A percentile compares a stretch with the other conserved stretches of the same genome.
phyloP scores from a whole-genome alignment of 2,888 invertebrate species.

The Eupeodes latifasciatus region DNA sequence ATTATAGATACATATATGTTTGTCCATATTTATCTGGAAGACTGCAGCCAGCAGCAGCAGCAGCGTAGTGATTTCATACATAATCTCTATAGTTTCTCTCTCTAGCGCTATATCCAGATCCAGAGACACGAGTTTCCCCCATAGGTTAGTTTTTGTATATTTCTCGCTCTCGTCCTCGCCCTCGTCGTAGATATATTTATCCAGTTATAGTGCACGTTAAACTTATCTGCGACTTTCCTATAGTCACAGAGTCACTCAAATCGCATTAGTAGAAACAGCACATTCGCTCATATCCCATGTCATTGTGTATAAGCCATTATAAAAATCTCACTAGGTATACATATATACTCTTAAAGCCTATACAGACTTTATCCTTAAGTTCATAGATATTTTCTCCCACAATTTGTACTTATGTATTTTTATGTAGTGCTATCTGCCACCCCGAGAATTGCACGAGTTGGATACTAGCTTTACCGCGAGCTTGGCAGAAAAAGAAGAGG shows the following conservation, averaged over 20 bases:
- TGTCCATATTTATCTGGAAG: neutral
- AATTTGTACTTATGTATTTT: slow-evolving; percentile 1
- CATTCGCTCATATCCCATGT: slow-evolving; percentile 36
- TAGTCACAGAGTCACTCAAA: slow-evolving; percentile 67
- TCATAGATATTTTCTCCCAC: slow-evolving; percentile 59
- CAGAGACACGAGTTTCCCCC: neutral
- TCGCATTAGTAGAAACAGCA: slow-evolving; percentile 65
- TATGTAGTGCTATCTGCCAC: neutral
- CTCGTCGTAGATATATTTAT: neutral
- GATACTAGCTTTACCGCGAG: neutral
- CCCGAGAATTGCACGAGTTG: neutral
- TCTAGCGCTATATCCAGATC: neutral
- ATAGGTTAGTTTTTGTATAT: neutral
- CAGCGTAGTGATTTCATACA: slow-evolving; percentile 56
- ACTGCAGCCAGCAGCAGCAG: neutral
- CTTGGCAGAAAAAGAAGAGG: slow-evolving; percentile 10
- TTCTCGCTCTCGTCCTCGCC: slow-evolving; percentile 1
- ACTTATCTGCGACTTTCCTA: slow-evolving; percentile 60
- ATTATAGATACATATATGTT: slow-evolving; percentile 50
- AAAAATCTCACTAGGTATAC: slow-evolving; percentile 27
- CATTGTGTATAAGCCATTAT: neutral
- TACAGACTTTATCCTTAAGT: slow-evolving; percentile 23
- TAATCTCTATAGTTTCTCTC: slow-evolving; percentile 30
- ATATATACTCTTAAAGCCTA: neutral
- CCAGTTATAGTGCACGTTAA: slow-evolving; percentile 53